Conservation (phyloP, 2,888 invertebrate genomes). For the Phragmatobia fuliginosa region DNA sequence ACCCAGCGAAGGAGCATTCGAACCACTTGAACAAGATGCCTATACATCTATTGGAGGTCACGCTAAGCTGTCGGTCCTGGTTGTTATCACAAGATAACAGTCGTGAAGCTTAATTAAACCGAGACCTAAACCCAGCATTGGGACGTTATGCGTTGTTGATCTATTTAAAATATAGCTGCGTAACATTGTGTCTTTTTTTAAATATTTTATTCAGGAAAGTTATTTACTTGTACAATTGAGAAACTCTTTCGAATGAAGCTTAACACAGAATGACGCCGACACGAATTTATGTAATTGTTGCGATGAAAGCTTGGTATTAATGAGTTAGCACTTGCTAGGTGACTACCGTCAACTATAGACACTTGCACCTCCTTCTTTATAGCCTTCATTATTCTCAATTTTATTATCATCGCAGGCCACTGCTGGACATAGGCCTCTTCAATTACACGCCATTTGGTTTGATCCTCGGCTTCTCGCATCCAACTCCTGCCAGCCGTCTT, state of each 20-base stretch:
- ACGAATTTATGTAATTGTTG: constrained; percentile 73
- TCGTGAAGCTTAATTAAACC: too few species aligned
- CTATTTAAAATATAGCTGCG: too few species aligned
- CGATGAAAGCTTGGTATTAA: constrained; percentile 69
- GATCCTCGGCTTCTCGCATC: too few species aligned
- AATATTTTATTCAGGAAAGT: not conserved
- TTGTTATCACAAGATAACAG: too few species aligned
- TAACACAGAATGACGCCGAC: constrained; percentile 56
- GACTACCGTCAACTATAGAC: not conserved
- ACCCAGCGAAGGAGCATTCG: constrained; percentile 45
- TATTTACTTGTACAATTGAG: not conserved
- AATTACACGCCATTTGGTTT: too few species aligned
- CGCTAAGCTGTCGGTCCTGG: too few species aligned
- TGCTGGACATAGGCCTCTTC: too few species aligned
- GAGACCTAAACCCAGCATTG: too few species aligned
- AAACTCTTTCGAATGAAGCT: constrained; percentile 42
- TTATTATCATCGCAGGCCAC: too few species aligned
- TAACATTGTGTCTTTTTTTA: not conserved
- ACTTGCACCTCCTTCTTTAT: not conserved
- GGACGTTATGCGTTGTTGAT: too few species aligned
- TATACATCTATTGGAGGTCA: not conserved
- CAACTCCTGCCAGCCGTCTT: too few species aligned
- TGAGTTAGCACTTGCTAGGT: constrained; percentile 51
- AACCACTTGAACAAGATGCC: constrained; percentile 34
- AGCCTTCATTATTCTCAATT: too few species aligned